Conservation (phyloP, 2,797 vertebrate genomes). For the Phoebastria nigripes region DNA sequence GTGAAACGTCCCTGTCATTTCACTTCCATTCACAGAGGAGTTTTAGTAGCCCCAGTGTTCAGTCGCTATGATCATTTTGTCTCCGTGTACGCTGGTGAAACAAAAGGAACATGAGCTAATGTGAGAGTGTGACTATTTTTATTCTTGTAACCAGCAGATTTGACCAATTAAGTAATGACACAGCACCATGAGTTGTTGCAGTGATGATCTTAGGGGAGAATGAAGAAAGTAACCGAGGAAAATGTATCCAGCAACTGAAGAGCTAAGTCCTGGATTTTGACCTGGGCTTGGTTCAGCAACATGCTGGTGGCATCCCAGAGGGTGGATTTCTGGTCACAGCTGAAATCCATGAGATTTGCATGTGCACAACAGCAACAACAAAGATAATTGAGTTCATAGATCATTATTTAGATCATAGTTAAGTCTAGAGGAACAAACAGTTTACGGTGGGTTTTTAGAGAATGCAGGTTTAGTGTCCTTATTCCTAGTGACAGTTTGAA, state of each 20-base stretch:
- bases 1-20: neutral
- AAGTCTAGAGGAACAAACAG: neutral
- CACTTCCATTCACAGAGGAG: neutral
- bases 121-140: neutral
- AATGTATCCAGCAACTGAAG: neutral
- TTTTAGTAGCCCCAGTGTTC: too few relatives aligned
- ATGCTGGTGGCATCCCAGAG: neutral
- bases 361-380: neutral
- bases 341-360: neutral
- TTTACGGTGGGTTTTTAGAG: neutral
- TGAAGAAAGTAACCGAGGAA: neutral
- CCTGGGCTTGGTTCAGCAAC: rapidly evolving
- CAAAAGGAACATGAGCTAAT: neutral
- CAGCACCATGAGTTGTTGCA: neutral
- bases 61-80: rapidly evolving
- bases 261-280: neutral
- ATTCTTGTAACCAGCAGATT: neutral
- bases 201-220: neutral
- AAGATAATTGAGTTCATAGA: neutral
- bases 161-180: neutral
- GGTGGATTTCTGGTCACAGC: neutral
- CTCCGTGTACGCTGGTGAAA: neutral
- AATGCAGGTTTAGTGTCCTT: neutral
- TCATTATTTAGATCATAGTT: neutral
- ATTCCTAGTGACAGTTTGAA: neutral